A percentile compares a stretch with the other conserved stretches of the same genome.
These are phyloP conservation scores for Anthoptus insignis DNA, from an alignment of 2,888 invertebrate genomes.

Conservation along the genomic window DNA sequence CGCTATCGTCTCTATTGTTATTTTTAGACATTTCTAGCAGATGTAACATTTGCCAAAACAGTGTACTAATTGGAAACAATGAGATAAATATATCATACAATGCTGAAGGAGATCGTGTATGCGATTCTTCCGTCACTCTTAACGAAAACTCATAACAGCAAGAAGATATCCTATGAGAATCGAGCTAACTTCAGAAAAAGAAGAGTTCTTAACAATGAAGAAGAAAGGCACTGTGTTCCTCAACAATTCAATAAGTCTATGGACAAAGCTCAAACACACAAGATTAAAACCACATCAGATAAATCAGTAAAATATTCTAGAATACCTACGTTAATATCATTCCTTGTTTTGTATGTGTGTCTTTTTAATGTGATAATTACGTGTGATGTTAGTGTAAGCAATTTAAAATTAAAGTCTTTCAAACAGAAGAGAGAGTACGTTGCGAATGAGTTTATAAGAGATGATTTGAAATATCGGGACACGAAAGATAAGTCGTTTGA, in stretches of 20 bases:
- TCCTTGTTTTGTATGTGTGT: slow-evolving; percentile 75
- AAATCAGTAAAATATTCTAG: slow-evolving; percentile 49
- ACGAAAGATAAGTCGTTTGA: slow-evolving; percentile 56
- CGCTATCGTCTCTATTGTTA: slow-evolving; percentile 14
- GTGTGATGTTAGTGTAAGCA: slow-evolving; percentile 82
- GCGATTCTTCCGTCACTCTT: slow-evolving; percentile 72
- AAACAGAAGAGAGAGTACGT: slow-evolving; percentile 55
- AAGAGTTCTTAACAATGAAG: slow-evolving; percentile 50
- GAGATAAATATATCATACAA: slow-evolving; percentile 73
- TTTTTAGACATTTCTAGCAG: slow-evolving; percentile 3
- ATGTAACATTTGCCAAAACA: slow-evolving; percentile 43
- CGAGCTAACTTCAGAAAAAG: slow-evolving; percentile 64
- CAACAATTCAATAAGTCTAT: slow-evolving; percentile 60
- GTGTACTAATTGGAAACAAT: slow-evolving; percentile 66
- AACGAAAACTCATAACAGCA: slow-evolving; percentile 59
- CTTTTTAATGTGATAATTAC: slow-evolving; percentile 81
- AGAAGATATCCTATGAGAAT: slow-evolving; percentile 60
- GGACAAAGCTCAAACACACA: slow-evolving; percentile 80
- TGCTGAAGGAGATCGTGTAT: slow-evolving; percentile 79
- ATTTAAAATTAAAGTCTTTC: slow-evolving; percentile 64
- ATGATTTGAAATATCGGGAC: slow-evolving; percentile 58
- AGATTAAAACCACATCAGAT: slow-evolving; percentile 65
- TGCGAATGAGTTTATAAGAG: slow-evolving; percentile 55
- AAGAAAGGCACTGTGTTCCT: slow-evolving; percentile 49
- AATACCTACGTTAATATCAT: slow-evolving; percentile 64